Evolutionary conservation across 2,888 invertebrate genomes (phyloP).

Genomic region (Pyralis farinalis): DNA sequence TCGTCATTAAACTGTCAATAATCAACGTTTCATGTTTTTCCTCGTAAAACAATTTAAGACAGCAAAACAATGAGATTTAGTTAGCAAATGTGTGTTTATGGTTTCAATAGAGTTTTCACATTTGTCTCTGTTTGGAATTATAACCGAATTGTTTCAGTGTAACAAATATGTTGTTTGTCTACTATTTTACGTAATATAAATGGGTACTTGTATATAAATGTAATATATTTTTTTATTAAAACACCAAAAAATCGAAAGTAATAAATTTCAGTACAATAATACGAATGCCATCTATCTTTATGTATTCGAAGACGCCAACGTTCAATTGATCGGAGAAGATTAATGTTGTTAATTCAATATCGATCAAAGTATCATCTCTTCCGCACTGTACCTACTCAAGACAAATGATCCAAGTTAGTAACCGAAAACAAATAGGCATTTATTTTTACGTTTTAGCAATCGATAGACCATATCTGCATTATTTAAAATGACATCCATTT

Average conservation of each 20-base stretch:
- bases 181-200: too few relatives aligned
- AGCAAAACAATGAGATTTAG: too few relatives aligned
- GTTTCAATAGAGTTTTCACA: too few relatives aligned
- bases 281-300: slow-evolving; percentile 29
- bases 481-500: not conserved
- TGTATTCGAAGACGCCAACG: slow-evolving; percentile 21
- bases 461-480: not conserved
- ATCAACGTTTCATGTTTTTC: not conserved
- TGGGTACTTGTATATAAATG: too few relatives aligned
- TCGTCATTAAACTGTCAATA: not conserved
- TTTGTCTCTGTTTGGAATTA: slow-evolving; percentile 16
- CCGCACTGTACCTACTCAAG: not conserved
- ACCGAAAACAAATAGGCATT: slow-evolving; percentile 6
- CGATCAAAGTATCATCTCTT: slow-evolving; percentile 44
- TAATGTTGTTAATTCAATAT: slow-evolving; percentile 53
- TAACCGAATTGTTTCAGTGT: too few relatives aligned
- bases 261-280: slow-evolving; percentile 39
- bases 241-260: too few relatives aligned
- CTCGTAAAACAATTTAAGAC: slow-evolving; percentile 15
- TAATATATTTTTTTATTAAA: too few relatives aligned
- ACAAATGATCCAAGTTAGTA: slow-evolving; percentile 5
- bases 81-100: too few relatives aligned
- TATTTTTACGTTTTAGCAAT: not conserved
- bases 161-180: too few relatives aligned
- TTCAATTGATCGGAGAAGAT: slow-evolving; percentile 57